phyloP scores from a whole-genome alignment of 2,888 invertebrate genomes.

The Ophioninae sp. region DNA sequence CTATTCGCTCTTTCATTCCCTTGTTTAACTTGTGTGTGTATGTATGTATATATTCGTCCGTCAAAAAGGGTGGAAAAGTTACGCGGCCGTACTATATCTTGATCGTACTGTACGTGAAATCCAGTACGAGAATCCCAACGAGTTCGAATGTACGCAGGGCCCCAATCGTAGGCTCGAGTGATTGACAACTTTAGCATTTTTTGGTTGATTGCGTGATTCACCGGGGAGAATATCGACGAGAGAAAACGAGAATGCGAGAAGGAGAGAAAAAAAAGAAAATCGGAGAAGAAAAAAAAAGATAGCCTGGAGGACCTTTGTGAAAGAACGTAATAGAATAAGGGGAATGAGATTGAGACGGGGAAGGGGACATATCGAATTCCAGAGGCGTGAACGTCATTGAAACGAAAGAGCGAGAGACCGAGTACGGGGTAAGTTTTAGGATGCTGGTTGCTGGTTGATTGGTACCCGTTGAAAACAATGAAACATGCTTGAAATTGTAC shows the following conservation, averaged over 20 bases:
- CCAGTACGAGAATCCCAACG: slow-evolving; percentile 20
- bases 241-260: not conserved
- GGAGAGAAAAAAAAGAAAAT: slow-evolving; percentile 1
- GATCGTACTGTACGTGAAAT: slow-evolving; percentile 13
- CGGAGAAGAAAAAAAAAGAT: slow-evolving; percentile 4
- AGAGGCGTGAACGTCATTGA: not conserved
- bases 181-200: slow-evolving; percentile 62
- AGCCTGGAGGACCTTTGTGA: not conserved
- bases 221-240: slow-evolving; percentile 22
- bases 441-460: not conserved
- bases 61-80: slow-evolving; percentile 48
- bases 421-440: not conserved
- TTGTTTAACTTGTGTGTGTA: slow-evolving; percentile 16
- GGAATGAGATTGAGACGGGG: not conserved
- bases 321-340: not conserved
- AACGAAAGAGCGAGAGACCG: not conserved
- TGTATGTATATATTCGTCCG: slow-evolving; percentile 28
- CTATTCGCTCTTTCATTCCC: slow-evolving; percentile 44
- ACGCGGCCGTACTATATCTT: slow-evolving; percentile 21
- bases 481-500: not conserved
- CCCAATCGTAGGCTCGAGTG: slow-evolving; percentile 28
- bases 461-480: not conserved
- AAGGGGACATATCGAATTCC: not conserved
- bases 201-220: slow-evolving; percentile 60
- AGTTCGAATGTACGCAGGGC: slow-evolving; percentile 16